Percentiles rank a stretch among this genome's conserved stretches.
Evolutionary conservation across 1,140 invertebrate genomes (phyloP).

Genomic region (Mylabris phalerata): DNA sequence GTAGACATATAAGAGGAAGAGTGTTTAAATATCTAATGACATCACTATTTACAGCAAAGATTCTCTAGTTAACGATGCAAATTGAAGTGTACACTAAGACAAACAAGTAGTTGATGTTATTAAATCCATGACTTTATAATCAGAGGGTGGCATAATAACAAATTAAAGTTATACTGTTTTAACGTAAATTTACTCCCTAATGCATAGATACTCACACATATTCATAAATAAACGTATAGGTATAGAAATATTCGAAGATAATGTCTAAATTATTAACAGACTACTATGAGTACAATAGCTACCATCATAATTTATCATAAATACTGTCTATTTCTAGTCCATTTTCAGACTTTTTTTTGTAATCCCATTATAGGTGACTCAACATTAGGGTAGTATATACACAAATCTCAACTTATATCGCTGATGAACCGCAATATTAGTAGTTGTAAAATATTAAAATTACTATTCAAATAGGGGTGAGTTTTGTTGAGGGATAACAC

Average conservation of each 20-base stretch:
- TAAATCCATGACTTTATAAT: slow-evolving; percentile 21
- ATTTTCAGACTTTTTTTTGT: too few relatives aligned
- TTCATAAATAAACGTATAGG: too few relatives aligned
- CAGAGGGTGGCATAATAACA: slow-evolving; percentile 15
- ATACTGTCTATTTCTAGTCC: too few relatives aligned
- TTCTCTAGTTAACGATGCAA: slow-evolving; percentile 22
- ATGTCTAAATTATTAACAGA: too few relatives aligned
- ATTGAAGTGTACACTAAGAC: slow-evolving; percentile 20
- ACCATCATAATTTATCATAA: too few relatives aligned
- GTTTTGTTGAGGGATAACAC: slow-evolving; percentile 15
- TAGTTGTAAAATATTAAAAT: slow-evolving; percentile 20
- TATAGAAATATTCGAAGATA: too few relatives aligned
- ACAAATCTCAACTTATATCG: slow-evolving; percentile 10
- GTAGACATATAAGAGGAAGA: neutral
- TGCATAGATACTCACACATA: too few relatives aligned
- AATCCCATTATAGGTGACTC: neutral
- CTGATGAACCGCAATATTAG: neutral
- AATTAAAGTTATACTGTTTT: slow-evolving; percentile 18
- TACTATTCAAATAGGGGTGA: slow-evolving; percentile 13
- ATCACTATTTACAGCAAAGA: slow-evolving; percentile 17
- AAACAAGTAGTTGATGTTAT: slow-evolving; percentile 18
- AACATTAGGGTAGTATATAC: neutral
- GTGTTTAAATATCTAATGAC: slow-evolving; percentile 15
- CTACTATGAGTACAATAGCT: too few relatives aligned
- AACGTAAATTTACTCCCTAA: slow-evolving; percentile 6